Conservation (phyloP, 2,888 invertebrate genomes). For the Magallana nippona region DNA sequence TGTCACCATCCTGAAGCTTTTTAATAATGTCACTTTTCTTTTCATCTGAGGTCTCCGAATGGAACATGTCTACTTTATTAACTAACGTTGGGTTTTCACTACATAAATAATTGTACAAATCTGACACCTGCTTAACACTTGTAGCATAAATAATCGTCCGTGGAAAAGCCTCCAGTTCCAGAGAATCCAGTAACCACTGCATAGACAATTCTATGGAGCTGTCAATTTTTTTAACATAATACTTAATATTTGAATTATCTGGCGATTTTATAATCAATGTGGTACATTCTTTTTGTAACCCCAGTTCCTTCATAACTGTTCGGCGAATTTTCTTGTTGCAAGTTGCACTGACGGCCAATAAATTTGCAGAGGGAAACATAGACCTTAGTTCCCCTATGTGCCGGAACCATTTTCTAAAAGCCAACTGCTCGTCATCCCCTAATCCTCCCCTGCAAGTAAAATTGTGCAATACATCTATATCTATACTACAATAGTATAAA, state of each 20-base stretch:
- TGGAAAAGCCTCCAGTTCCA: neutral
- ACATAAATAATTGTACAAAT: neutral
- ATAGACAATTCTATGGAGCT: neutral
- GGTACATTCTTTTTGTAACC: neutral
- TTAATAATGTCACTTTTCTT: neutral
- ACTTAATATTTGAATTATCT: neutral
- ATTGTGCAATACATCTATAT: neutral
- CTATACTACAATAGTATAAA: too few species aligned
- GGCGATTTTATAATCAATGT: neutral
- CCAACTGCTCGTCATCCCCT: conserved; percentile 3
- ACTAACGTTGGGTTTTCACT: neutral
- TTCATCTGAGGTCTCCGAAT: neutral
- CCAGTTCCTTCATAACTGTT: neutral
- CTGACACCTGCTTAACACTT: neutral
- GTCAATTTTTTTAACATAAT: neutral
- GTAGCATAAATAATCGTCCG: conserved; percentile 3
- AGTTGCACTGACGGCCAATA: neutral
- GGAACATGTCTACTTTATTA: neutral
- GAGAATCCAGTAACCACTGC: neutral
- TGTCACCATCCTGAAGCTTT: conserved; percentile 3
- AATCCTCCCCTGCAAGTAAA: conserved; percentile 14
- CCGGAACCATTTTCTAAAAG: conserved; percentile 18
- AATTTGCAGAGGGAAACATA: conserved; percentile 5
- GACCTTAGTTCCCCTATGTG: conserved; percentile 12
- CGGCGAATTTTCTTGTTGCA: neutral